Conservation (phyloP, 2,113 vertebrate genomes). For the Dipodomys merriami region DNA sequence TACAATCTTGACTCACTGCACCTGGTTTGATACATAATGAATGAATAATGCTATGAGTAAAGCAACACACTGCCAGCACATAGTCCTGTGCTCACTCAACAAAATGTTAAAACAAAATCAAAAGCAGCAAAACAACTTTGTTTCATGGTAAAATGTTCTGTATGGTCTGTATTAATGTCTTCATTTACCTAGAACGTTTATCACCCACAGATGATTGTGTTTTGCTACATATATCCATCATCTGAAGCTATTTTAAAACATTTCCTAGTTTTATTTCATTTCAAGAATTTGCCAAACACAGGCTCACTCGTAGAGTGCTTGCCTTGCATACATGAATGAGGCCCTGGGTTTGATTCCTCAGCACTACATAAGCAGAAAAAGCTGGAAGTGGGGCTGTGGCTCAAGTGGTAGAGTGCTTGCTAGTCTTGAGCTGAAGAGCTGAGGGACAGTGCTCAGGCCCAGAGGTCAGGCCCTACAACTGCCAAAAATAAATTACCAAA, state of each 20-base stretch:
- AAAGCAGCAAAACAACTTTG: background rate
- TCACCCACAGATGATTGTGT: background rate
- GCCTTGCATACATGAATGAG: too few relatives aligned
- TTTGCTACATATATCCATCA: background rate
- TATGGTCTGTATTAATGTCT: background rate
- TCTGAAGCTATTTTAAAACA: too few relatives aligned
- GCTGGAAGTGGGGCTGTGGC: too few relatives aligned
- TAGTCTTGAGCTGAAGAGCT: too few relatives aligned
- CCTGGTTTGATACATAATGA: background rate
- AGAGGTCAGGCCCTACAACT: too few relatives aligned
- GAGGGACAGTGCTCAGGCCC: too few relatives aligned
- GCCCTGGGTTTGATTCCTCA: too few relatives aligned
- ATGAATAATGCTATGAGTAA: background rate
- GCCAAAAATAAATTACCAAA: background rate
- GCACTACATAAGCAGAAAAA: too few relatives aligned
- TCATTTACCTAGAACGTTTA: conserved; percentile 40
- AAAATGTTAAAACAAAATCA: background rate
- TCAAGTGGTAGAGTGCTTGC: too few relatives aligned
- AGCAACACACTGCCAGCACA: background rate
- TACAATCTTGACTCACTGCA: too few relatives aligned
- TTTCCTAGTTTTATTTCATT: conserved; percentile 62
- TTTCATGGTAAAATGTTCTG: background rate
- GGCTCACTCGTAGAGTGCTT: too few relatives aligned
- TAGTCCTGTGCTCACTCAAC: background rate
- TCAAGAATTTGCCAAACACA: conserved; percentile 68